Evolutionary conservation across 1,140 invertebrate genomes (phyloP).

Genomic region (Luehdorfia chinensis): DNA sequence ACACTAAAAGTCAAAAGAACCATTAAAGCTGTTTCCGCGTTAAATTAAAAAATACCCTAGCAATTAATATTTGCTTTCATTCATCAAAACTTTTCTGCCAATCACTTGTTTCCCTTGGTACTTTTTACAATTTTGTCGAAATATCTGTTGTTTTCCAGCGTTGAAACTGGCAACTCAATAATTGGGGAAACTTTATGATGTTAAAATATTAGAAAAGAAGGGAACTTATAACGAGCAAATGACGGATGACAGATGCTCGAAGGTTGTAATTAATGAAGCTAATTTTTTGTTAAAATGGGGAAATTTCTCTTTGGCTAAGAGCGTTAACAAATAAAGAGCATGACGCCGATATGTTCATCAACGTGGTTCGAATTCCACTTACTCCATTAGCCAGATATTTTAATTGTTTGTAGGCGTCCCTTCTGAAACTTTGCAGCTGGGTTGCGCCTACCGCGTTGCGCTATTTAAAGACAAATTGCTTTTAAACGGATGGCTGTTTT

Average conservation of each 20-base stretch:
- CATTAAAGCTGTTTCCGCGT: too few relatives aligned
- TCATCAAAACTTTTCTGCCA: constrained; percentile 26
- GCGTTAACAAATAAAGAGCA: constrained; percentile 50
- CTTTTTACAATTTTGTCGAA: constrained; percentile 15
- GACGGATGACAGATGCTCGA: background rate
- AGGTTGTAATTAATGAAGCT: constrained; percentile 18
- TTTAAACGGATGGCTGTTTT: constrained; percentile 47
- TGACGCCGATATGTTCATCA: constrained; percentile 69
- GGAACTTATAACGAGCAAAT: constrained; percentile 9
- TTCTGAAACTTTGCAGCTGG: constrained; percentile 68
- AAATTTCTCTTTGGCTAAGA: constrained; percentile 33
- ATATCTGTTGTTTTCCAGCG: constrained; percentile 17
- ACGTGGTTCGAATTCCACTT: constrained; percentile 58
- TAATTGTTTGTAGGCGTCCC: constrained; percentile 64
- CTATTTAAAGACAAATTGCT: constrained; percentile 73
- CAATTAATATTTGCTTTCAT: constrained; percentile 36
- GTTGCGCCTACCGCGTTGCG: constrained; percentile 52
- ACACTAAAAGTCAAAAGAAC: too few relatives aligned
- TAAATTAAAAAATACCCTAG: constrained; percentile 20
- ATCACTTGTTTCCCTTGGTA: constrained; percentile 28
- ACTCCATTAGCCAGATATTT: constrained; percentile 75
- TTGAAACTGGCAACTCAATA: constrained; percentile 27
- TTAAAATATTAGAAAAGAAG: constrained; percentile 10
- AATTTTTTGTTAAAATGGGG: constrained; percentile 40
- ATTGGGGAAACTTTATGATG: constrained; percentile 20